A percentile compares a stretch with the other conserved stretches of the same genome.
These are phyloP conservation scores for Malurus splendens DNA, from an alignment of 2,797 vertebrate genomes.

Conservation along the genomic window DNA sequence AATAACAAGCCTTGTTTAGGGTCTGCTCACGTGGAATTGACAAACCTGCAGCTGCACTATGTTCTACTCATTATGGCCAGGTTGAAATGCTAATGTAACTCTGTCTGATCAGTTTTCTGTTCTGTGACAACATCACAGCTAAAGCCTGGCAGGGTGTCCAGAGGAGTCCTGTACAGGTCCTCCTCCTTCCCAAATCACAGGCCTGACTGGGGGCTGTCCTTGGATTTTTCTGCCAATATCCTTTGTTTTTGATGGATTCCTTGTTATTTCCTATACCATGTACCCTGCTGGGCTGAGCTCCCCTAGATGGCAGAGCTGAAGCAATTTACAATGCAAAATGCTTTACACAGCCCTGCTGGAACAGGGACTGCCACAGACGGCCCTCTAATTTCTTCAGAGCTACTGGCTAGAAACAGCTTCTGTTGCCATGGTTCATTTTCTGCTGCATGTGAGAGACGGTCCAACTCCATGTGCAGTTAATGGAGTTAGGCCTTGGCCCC, in stretches of 20 bases:
- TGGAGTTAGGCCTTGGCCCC: not conserved
- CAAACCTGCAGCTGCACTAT: constrained; percentile 20
- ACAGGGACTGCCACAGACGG: not conserved
- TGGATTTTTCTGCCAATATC: not conserved
- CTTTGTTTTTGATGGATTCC: not conserved
- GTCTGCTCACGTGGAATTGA: not conserved
- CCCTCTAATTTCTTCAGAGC: not conserved
- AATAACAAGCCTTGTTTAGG: not conserved
- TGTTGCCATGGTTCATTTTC: not conserved
- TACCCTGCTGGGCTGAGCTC: constrained; percentile 22
- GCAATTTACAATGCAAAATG: constrained; percentile 11
- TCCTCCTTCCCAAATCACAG: not conserved
- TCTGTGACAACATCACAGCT: not conserved
- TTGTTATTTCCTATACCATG: not conserved
- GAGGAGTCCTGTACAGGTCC: not conserved
- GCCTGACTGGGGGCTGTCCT: not conserved
- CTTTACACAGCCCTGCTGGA: not conserved
- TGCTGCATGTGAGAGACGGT: not conserved
- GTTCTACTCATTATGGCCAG: not conserved
- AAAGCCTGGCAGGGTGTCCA: not conserved
- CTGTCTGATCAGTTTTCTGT: not conserved
- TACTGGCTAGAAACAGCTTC: not conserved
- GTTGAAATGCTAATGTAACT: constrained; percentile 39
- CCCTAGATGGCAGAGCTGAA: constrained; percentile 46
- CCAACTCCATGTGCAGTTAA: not conserved